Conservation (phyloP, 1,140 invertebrate species). For the Halotydeus destructor region DNA sequence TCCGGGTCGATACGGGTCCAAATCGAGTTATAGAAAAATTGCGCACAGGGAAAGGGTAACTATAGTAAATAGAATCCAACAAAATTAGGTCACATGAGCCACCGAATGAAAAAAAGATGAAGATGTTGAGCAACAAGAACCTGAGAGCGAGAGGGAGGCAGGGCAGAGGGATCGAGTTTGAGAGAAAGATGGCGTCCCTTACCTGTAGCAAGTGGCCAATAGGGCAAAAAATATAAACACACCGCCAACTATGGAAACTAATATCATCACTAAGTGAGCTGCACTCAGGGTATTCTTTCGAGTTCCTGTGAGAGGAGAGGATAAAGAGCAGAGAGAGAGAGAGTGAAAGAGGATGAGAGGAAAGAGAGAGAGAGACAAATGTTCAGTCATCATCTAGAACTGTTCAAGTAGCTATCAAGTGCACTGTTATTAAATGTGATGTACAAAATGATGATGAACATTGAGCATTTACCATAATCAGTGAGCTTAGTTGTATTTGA, state of each 20-base stretch:
- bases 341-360: too few species aligned
- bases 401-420: too few species aligned
- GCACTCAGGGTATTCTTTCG: slow-evolving; percentile 54
- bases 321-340: too few species aligned
- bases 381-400: too few species aligned
- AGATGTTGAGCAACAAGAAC: background rate
- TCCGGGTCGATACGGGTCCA: too few species aligned
- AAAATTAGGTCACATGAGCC: too few species aligned
- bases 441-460: background rate
- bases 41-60: background rate
- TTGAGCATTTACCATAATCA: slow-evolving; percentile 13
- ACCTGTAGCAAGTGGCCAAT: slow-evolving; percentile 79
- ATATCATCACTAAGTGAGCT: slow-evolving; percentile 66
- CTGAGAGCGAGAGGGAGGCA: background rate
- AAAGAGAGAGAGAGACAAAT: too few species aligned
- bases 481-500: slow-evolving; percentile 15
- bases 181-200: slow-evolving; percentile 1
- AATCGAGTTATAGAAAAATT: too few species aligned
- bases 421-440: background rate
- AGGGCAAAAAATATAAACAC: slow-evolving; percentile 85
- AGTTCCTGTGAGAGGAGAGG: too few species aligned
- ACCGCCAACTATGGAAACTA: slow-evolving; percentile 68
- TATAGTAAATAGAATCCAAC: background rate
- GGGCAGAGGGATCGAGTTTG: too few species aligned
- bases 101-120: background rate